Conservation (phyloP, 2,888 invertebrate genomes). For the Autographa gamma region DNA sequence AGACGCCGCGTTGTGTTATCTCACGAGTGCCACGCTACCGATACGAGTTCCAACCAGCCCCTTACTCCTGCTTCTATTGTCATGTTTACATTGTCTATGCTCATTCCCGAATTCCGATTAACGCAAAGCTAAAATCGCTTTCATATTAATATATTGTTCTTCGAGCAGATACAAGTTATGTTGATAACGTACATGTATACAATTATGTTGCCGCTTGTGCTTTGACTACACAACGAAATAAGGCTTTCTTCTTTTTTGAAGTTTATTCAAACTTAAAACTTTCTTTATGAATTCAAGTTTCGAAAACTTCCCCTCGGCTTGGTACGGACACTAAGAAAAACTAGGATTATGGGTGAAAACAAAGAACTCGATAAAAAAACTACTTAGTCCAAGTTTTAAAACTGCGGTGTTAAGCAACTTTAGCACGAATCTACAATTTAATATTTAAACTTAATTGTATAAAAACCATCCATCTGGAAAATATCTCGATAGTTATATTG, state of each 20-base stretch:
- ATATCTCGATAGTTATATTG: neutral
- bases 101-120: constrained; percentile 86
- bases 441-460: constrained; percentile 3
- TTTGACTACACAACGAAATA: constrained; percentile 47
- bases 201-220: constrained; percentile 44
- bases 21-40: constrained; percentile 84
- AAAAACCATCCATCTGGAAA: neutral
- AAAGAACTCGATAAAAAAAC: constrained; percentile 49
- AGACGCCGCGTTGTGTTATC: constrained; percentile 84
- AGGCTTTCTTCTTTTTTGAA: constrained; percentile 64
- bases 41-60: constrained; percentile 81
- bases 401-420: constrained; percentile 44
- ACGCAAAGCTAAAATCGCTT: constrained; percentile 76
- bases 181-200: constrained; percentile 37
- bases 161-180: constrained; percentile 42
- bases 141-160: constrained; percentile 65
- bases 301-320: constrained; percentile 60
- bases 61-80: constrained; percentile 82
- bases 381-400: constrained; percentile 43
- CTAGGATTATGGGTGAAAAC: constrained; percentile 58
- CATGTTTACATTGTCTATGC: constrained; percentile 87
- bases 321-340: constrained; percentile 58
- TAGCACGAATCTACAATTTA: constrained; percentile 15
- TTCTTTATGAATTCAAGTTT: constrained; percentile 64
- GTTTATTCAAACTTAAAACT: constrained; percentile 62